Evolutionary conservation across 2,888 invertebrate species (phyloP).

Genomic region (Dorcus parallelipipedus): DNA sequence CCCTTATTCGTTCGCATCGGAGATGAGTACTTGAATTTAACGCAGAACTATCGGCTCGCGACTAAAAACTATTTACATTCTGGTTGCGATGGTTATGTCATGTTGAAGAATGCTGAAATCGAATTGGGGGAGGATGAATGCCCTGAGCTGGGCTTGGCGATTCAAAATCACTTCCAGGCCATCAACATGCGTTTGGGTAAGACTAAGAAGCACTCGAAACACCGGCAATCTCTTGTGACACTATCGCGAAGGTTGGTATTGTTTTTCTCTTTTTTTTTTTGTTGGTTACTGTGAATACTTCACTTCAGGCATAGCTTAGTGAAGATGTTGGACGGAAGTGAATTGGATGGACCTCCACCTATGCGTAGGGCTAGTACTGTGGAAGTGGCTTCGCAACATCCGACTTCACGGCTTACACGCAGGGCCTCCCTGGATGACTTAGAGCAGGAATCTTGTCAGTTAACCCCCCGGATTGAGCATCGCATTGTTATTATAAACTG

Average conservation of each 20-base stretch:
- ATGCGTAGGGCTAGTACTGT: slow-evolving; percentile 55
- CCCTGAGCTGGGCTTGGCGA: slow-evolving; percentile 76
- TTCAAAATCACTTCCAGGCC: slow-evolving; percentile 88
- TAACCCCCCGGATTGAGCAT: slow-evolving; percentile 79
- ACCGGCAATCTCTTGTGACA: slow-evolving; percentile 81
- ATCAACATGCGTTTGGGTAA: slow-evolving; percentile 76
- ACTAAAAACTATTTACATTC: slow-evolving; percentile 77
- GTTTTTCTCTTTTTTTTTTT: background rate
- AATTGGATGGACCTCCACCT: slow-evolving; percentile 70
- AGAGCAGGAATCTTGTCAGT: slow-evolving; percentile 76
- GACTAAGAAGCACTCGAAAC: slow-evolving; percentile 69
- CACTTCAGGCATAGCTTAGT: slow-evolving; percentile 67
- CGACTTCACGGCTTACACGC: slow-evolving; percentile 57
- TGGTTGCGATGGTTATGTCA: slow-evolving; percentile 83
- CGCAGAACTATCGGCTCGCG: slow-evolving; percentile 72
- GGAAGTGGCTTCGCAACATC: slow-evolving; percentile 35
- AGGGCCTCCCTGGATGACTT: slow-evolving; percentile 77
- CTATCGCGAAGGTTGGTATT: slow-evolving; percentile 64
- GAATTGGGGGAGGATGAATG: slow-evolving; percentile 80
- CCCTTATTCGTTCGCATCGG: slow-evolving; percentile 75
- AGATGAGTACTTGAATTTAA: slow-evolving; percentile 72
- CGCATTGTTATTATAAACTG: slow-evolving; percentile 72
- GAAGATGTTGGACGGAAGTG: slow-evolving; percentile 69
- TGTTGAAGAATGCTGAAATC: slow-evolving; percentile 65
- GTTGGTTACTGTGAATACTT: background rate